Conservation (phyloP, 2,797 vertebrate species). For the Pseudochaenichthys georgianus region DNA sequence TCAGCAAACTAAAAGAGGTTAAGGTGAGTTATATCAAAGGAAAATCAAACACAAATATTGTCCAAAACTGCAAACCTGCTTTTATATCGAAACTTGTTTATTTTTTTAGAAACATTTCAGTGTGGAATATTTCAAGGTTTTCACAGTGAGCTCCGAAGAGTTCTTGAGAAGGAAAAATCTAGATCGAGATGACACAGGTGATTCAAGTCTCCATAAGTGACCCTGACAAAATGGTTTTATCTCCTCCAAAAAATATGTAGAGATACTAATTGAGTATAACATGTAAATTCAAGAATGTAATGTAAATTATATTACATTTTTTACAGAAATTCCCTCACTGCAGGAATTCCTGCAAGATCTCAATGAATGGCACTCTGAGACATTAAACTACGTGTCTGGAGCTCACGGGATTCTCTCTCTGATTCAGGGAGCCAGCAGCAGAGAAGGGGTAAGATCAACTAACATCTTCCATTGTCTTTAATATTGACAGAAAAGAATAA, state of each 20-base stretch:
- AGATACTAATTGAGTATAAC: too few species aligned
- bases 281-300: too few species aligned
- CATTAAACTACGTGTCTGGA: conserved; percentile 53
- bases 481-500: background rate
- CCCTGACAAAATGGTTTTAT: too few species aligned
- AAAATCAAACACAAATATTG: background rate
- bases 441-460: conserved; percentile 18
- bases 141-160: conserved; percentile 61
- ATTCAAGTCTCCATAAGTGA: background rate
- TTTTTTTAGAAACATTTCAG: conserved; percentile 61
- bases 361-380: conserved; percentile 47
- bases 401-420: conserved; percentile 65
- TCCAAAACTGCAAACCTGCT: background rate
- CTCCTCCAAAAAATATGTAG: too few species aligned
- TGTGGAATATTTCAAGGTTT: conserved; percentile 48
- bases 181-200: conserved; percentile 39
- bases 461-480: background rate
- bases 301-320: background rate
- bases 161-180: background rate
- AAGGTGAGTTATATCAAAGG: conserved; percentile 20
- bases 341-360: conserved; percentile 33
- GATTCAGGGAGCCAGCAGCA: conserved; percentile 45
- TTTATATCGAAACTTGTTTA: background rate
- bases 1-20: background rate
- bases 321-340: conserved; percentile 64